These are phyloP conservation scores for Onychomys torridus DNA, from an alignment of 2,797 vertebrate species.

Conservation along the genomic window DNA sequence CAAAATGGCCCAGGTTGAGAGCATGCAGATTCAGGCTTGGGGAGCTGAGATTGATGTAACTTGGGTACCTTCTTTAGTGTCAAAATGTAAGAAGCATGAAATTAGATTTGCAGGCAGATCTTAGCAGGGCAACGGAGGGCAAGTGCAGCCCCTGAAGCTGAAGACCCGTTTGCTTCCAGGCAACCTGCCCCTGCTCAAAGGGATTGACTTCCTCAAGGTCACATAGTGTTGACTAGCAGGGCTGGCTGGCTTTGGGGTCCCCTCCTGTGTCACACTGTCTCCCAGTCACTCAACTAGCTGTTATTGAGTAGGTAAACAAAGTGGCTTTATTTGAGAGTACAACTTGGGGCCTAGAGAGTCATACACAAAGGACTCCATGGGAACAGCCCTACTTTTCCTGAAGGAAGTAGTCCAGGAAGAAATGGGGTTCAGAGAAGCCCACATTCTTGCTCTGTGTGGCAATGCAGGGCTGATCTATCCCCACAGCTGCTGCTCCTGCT, in stretches of 20 bases:
- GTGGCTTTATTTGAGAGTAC: neutral
- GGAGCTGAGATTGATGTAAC: neutral
- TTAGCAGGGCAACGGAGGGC: neutral
- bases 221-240: neutral
- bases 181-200: neutral
- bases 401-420: neutral
- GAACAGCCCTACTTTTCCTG: neutral
- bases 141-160: neutral
- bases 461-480: neutral
- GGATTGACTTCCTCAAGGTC: neutral
- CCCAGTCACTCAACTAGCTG: neutral
- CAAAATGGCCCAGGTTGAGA: neutral
- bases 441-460: neutral
- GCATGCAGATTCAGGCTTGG: neutral
- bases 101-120: neutral
- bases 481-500: neutral
- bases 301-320: neutral
- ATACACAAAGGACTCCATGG: neutral
- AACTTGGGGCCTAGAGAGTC: neutral
- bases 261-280: neutral
- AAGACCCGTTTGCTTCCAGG: neutral
- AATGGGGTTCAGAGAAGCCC: neutral
- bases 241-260: neutral
- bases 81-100: neutral
- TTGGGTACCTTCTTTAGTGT: neutral